Base-by-base conservation (phyloP, 2,888 invertebrate genomes). In the Ormyrus nitidulus region DNA sequence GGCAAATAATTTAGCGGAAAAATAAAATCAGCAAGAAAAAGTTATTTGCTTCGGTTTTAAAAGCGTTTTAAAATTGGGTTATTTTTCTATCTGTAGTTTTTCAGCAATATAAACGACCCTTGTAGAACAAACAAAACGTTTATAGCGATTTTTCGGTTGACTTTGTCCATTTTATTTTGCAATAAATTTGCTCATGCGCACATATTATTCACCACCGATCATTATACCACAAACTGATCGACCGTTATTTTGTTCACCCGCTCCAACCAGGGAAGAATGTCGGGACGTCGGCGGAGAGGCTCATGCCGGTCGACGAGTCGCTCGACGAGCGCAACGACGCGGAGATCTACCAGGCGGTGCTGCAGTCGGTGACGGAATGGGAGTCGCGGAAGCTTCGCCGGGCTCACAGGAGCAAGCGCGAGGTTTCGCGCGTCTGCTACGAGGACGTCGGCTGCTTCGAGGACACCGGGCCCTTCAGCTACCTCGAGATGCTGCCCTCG, bases 391-490 rank as follows among this genome's bases (percentile, higher is more conserved):
- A 93, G 88, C 80, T 81, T 70, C 73, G 56, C 5, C 11, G 58
- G 0, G 61, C 53, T 0, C 80, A 83, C 62, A 87, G 85, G 89
- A 95, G 96, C 34, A 96, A 96, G 89, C 91, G 97, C 77, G 96
- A 96, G 13, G 95, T 95, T 81, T 95, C 95, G 82, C 93, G 93
- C 81, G 95, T 96, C 2, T 98, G 98, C 89, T 98, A 98, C 89
- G 95, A 94, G 34, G 96, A 96, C 82, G 93, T 98, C 73, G 98
- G 98, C 8, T 98, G 98, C 88, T 98, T 98, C 91, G 95, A 96
- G 87, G 96, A 97, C 87, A 94, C 96, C 5, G 98, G 97, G 0
- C 96, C 97, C 0, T 97, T 96, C 89, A 95, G 96, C 74, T 97
- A 97, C 89, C 91, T 98, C 90, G 97, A 97, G 91, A 96, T 96